A percentile compares a stretch with the other conserved stretches of the same genome.
Evolutionary conservation across 2,797 vertebrate genomes (phyloP).

Genomic region (Hippocampus kuda): DNA sequence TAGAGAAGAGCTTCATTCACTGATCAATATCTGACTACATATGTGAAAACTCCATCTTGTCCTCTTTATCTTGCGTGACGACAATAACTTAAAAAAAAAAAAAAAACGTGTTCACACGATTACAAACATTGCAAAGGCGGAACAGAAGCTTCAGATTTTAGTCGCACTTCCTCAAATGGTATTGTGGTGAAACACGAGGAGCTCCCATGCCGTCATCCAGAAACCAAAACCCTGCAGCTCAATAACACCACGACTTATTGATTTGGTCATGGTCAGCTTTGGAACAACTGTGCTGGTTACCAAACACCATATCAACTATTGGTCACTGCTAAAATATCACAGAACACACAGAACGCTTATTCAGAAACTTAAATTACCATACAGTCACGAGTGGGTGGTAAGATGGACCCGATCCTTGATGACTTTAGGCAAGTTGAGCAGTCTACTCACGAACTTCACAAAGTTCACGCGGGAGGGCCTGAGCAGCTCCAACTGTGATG

Average conservation of each 20-base stretch:
- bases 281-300: constrained; percentile 3
- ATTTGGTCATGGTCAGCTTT: constrained; percentile 5
- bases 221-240: neutral
- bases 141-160: neutral
- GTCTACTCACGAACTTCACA: too few species aligned
- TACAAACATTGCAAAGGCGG: neutral
- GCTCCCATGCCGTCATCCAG: neutral
- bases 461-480: too few species aligned
- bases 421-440: too few species aligned
- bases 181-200: neutral
- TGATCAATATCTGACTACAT: neutral
- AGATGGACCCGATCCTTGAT: neutral
- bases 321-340: neutral
- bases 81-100: neutral
- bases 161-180: neutral
- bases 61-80: neutral
- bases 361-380: neutral
- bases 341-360: neutral
- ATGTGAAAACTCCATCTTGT: neutral
- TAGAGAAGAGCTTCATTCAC: neutral
- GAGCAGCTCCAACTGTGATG: neutral
- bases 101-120: neutral
- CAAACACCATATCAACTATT: constrained; percentile 7
- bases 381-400: neutral
- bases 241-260: neutral